Base-by-base conservation (phyloP, 2,888 invertebrate species). In the Drosophila neotestacea region DNA sequence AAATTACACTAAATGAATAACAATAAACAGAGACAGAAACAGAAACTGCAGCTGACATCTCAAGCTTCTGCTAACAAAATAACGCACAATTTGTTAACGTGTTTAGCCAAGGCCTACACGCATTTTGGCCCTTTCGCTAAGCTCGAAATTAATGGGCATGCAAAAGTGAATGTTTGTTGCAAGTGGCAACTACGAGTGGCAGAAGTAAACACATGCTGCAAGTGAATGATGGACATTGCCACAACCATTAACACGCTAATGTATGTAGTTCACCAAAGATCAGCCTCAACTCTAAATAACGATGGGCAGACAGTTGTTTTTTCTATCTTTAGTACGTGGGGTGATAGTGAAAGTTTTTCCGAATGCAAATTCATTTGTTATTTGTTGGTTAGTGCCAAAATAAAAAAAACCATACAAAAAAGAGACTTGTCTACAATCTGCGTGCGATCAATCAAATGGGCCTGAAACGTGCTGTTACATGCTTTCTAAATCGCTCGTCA, bases 291-390 rank as follows among this genome's bases (percentile, higher is more conserved):
- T 39, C 39, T 30, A 52, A 1, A 22, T 11, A 51, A 32, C n/a
- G 56, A 75, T 88, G 70, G 88, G 82, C 82, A 85, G 86, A 22
- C 22, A 22, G 22, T 22, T 2, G 16, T 16, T 22, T 22, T 22
- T 22, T 22, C 2, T 22, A 85, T 82, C 6, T n/a, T 13, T 13
- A n/a, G 34, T 56, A 58, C 58, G 58, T 47, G 58, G 46, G 46
- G 58, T 10, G 58, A 27, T 47, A 58, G 58, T 58, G 58, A 58
- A 58, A 47, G 58, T 58, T 42, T 55, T 55, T 65, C 51, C 64
- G 78, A 80, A 85, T 84, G 84, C 87, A 84, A 84, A 84, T 84
- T 83, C 58, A 67, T 73, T 79, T 77, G 58, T 62, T 22, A 22
- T 72, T 51, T 56, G 50, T 42, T 32, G 41, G 41, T 44, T 27